Base-by-base conservation (phyloP, 2,113 vertebrate genomes). In the Tor tambroides region DNA sequence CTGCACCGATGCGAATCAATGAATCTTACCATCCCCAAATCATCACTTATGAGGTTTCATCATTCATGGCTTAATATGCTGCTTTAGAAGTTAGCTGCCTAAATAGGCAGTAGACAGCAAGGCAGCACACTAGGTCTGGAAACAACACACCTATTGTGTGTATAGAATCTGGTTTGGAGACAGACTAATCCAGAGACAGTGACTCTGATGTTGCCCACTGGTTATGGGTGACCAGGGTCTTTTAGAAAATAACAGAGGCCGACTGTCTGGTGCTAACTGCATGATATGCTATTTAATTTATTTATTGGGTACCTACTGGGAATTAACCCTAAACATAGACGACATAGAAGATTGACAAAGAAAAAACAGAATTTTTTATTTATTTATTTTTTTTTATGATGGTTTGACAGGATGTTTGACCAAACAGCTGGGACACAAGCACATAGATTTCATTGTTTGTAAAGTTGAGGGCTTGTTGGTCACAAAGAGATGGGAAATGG, bases 381-480 rank as follows among this genome's bases (percentile, higher is more conserved):
- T n/a, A n/a, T n/a, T n/a, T n/a, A n/a, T n/a, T n/a, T 14, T 26
- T 32, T 23, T 49, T 65, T 17, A 5, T 28, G 4, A 69, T 23
- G 26, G n/a, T 83, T 83, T 2, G 54, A 41, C 56, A 63, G 56
- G 79, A 80, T 81, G 30, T 43, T 65, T 63, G 35, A 26, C 59
- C 43, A 35, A 63, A 43, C 35, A 12, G 17, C 63, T 46, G 23
- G 35, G 63, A 63, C 80, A 82, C 41, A 35, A 23, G 77, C 77
- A 59, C 77, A 77, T 5, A 15, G 9, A 38, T 59, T 3, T 21
- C 30, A 28, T 83, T 83, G 38, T 49, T 83, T 69, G 41, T 32
- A 46, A 63, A 19, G 43, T 46, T 2, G 17, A 65, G 59, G 32
- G 80, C 0, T 14, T 46, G 80, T 30, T 4, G 1, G n/a, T 49